These are phyloP conservation scores for Drosophila atripex DNA, from an alignment of 2,888 invertebrate species.

Conservation along the genomic window DNA sequence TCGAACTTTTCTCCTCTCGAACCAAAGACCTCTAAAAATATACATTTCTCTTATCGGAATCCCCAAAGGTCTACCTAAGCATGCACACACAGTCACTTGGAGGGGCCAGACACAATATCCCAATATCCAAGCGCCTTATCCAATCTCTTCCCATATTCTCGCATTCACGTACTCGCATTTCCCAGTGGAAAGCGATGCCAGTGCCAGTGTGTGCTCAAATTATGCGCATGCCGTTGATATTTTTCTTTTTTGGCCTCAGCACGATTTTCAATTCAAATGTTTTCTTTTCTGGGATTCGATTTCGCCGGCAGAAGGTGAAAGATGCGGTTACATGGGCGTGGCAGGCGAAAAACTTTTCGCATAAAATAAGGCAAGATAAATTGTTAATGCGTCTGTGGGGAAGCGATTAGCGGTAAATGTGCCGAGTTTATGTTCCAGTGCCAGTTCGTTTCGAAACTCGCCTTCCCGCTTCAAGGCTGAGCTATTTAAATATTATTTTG, in stretches of 20 bases:
- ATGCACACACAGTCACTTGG: constrained; percentile 19
- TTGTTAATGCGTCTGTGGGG: constrained; percentile 81
- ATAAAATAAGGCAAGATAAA: constrained; percentile 80
- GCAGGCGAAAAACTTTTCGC: constrained; percentile 65
- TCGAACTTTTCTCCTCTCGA: constrained; percentile 29
- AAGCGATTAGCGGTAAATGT: constrained; percentile 80
- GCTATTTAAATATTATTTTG: constrained; percentile 61
- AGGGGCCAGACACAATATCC: constrained; percentile 29
- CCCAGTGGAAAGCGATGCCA: constrained; percentile 53
- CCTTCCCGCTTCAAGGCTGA: constrained; percentile 24
- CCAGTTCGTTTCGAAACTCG: constrained; percentile 47
- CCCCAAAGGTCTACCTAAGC: constrained; percentile 45
- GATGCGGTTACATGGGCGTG: constrained; percentile 22
- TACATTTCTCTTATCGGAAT: constrained; percentile 29
- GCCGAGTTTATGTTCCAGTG: constrained; percentile 68
- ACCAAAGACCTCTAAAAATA: constrained; percentile 14
- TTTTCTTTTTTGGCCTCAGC: constrained; percentile 36
- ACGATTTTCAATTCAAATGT: constrained; percentile 73
- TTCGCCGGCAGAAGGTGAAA: constrained; percentile 36
- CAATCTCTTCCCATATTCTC: constrained; percentile 20
- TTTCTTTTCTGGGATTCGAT: constrained; percentile 49
- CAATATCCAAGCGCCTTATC: constrained; percentile 22
- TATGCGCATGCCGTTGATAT: constrained; percentile 62
- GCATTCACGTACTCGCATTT: constrained; percentile 48
- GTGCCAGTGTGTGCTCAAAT: constrained; percentile 47